Evolutionary conservation across 2,888 invertebrate genomes (phyloP).

Genomic region (Hydraecia micacea): DNA sequence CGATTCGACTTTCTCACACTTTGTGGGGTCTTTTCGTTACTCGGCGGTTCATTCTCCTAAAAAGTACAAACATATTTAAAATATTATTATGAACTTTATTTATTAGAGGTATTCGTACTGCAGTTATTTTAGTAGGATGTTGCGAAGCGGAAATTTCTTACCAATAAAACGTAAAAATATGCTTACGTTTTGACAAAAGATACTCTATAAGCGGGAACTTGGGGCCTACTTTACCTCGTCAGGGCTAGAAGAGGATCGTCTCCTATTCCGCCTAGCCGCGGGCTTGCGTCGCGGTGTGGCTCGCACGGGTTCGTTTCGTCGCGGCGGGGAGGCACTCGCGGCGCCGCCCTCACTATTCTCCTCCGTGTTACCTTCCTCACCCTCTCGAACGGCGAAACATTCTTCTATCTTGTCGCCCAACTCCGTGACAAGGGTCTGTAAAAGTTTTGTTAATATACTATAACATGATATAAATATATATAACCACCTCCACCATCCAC

Average conservation of each 20-base stretch:
- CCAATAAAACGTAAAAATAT: not conserved
- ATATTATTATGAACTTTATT: not conserved
- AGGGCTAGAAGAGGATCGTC: constrained; percentile 80
- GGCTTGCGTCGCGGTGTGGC: constrained; percentile 78
- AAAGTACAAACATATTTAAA: not conserved
- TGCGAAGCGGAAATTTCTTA: not conserved
- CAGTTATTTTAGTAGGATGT: not conserved
- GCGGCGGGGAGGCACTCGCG: constrained; percentile 51
- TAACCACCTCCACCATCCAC: too few relatives aligned
- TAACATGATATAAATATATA: not conserved
- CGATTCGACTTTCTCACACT: constrained; percentile 83
- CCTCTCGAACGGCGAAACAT: constrained; percentile 89
- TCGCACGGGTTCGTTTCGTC: constrained; percentile 54
- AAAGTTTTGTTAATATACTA: not conserved
- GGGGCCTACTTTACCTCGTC: constrained; percentile 77
- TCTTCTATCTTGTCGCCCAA: constrained; percentile 92
- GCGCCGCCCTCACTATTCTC: constrained; percentile 56
- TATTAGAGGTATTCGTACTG: not conserved
- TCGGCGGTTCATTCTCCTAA: constrained; percentile 84
- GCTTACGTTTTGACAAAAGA: not conserved
- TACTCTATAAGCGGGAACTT: not conserved
- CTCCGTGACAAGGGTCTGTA: constrained; percentile 91
- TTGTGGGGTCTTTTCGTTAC: constrained; percentile 75
- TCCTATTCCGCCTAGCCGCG: constrained; percentile 71
- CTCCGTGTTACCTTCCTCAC: constrained; percentile 71